Base-by-base conservation (phyloP, 2,797 vertebrate genomes). In the Hozukius guyotensis region DNA sequence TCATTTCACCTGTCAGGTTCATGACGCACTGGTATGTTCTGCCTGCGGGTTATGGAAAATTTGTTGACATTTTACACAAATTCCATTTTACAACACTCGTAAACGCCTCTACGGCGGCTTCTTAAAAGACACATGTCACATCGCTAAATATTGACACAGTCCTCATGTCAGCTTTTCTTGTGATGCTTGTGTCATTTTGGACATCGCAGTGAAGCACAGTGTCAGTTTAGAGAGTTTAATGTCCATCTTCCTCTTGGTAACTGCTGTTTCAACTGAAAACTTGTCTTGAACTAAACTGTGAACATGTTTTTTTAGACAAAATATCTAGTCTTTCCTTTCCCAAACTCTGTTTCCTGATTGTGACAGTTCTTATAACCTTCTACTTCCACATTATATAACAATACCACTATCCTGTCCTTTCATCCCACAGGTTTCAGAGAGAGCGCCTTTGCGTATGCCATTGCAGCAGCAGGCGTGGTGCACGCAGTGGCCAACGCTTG, bases 401-500 rank as follows among this genome's bases (percentile, higher is more conserved):
- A 74, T 31, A 56, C 10, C 34, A 25, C 42, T 31, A 9, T 32
- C 42, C 6, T 65, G 29, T 78, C 29, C 5, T 38, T 62, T 11
- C 5, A 3, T 52, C n/a, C 55, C 6, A n/a, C 95, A 99, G 99
- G 99, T 85, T 99, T 99, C 91, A 95, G 97, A 80, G 99, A 99
- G 92, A 99, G 98, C 1, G 99, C 99, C 66, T 99, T 99, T 1
- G 98, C 98, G 0, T 99, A 99, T 0, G 99, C 99, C 81, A 99
- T 99, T 0, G 97, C 99, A 0, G 98, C 99, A 0, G 99, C 99
- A 0, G 98, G 99, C 0, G 99, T 99, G 88, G 97, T 99, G 65
- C 99, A 99, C 0, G 98, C 99, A 0, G 99, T 99, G 72, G 98
- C 99, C 86, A 99, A 99, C 0, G 98, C 99, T 13, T 99, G 99